Evolutionary conservation across 2,888 invertebrate genomes (phyloP).

Genomic region (Neelides folsomi): DNA sequence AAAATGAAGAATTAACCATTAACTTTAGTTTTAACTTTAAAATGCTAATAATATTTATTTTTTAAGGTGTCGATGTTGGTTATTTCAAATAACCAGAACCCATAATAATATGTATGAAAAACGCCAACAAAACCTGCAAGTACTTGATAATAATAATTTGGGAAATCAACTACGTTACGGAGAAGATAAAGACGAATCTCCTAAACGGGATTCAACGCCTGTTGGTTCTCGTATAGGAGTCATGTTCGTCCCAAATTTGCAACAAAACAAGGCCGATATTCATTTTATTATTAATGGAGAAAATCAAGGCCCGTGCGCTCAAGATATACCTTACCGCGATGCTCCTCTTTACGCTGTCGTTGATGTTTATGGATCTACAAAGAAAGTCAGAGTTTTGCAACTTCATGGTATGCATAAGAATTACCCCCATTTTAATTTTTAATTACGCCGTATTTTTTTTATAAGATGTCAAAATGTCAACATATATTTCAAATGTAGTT

Average conservation of each 20-base stretch:
- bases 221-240: slow-evolving; percentile 81
- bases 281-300: slow-evolving; percentile 94
- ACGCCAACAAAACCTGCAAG: slow-evolving; percentile 2
- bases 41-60: too few species aligned
- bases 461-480: too few species aligned
- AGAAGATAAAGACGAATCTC: slow-evolving; percentile 36
- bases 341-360: slow-evolving; percentile 81
- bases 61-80: slow-evolving; percentile 55
- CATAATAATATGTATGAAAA: slow-evolving; percentile 48
- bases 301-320: slow-evolving; percentile 79
- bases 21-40: too few species aligned
- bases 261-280: slow-evolving; percentile 69
- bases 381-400: slow-evolving; percentile 78
- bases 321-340: slow-evolving; percentile 68
- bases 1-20: too few species aligned
- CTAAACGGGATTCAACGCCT: slow-evolving; percentile 73
- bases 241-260: slow-evolving; percentile 66
- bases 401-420: slow-evolving; percentile 77
- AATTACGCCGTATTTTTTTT: too few species aligned
- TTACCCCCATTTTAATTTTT: too few species aligned
- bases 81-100: slow-evolving; percentile 80
- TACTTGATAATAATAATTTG: not conserved
- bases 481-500: too few species aligned
- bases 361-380: slow-evolving; percentile 94
- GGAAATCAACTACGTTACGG: not conserved